Base-by-base conservation (phyloP, 2,888 invertebrate species). In the Drosophila buzzatii region DNA sequence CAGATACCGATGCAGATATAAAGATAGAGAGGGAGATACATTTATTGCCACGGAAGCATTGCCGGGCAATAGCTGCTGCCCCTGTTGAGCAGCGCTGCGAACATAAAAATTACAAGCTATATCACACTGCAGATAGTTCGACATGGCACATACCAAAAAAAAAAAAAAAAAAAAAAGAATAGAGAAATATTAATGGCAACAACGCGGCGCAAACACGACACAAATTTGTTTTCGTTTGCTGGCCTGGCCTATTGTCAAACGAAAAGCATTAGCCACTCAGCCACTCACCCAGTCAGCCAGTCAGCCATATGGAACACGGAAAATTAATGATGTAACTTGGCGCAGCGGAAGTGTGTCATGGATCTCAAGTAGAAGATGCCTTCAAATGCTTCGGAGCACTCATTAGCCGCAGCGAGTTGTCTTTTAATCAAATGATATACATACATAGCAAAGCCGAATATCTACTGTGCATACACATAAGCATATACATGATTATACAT, bases 281-380 rank as follows among this genome's bases (percentile, higher is more conserved):
- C 59, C 73, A 85, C 76, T 53, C 76, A 41, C 8, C 39, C 39
- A 39, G 39, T 16, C 39, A 39, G 39, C 39, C 16, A 88, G 85
- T 58, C 76, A 83, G 86, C 85, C 85, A 79, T 85, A 80, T 76
- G 83, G 82, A 72, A 68, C 64, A 79, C 63, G 56, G 77, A 87
- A 81, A 86, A 90, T 86, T 86, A 90, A 86, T 86, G 90, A 89
- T 86, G 90, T 87, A 90, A 86, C 87, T 80, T 74, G 81, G 81
- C 82, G 79, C 66, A 70, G 44, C 83, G 79, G 85, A 86, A 87
- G 79, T 86, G 85, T 86, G 86, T 90, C 86, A 90, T 85, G 86
- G 90, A 90, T 90, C 83, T 71, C 79, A 44, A 57, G 57, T 35
- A 64, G 59, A 63, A 85, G 70, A 82, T 89, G 84, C 63, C 73